Evolutionary conservation across 2,113 vertebrate genomes (phyloP), one percentile per base, ranked within the genome.

Genomic region (Catharus fuscescens): DNA sequence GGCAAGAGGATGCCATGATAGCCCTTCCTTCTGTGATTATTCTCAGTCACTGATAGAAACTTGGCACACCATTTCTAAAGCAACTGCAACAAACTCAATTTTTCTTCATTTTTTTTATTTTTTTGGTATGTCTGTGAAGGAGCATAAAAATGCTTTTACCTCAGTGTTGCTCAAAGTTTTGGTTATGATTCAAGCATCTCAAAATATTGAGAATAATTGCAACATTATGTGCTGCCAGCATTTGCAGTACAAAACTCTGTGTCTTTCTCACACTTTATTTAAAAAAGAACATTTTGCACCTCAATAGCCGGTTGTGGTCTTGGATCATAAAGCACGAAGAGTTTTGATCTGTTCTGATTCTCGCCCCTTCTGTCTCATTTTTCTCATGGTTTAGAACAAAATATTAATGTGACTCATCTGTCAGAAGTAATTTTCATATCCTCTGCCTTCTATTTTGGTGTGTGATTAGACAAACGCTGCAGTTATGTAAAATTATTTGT

Each of bases 271-370:
- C 91, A 94, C 65, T 88, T 85, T 87, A 50, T 77, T 81, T 93
- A 50, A 93, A 92, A 93, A 86, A 93, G 95, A 95, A 94, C 83
- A 94, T 96, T 97, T 96, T 97, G 92, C 95, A 97, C 94, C 95
- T 97, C 95, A 93, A n/a, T 38, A 82, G 92, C 94, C 62, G 64
- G 53, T 92, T 97, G 94, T 93, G 81, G 93, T 47, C 95, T 95
- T 95, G 90, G 86, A 96, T 91, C 83, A 66, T 36, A 72, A 86
- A 64, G 47, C 52, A 81, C 18, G 52, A 50, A 90, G 18, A 25
- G 38, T 78, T 96, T 96, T 91, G 83, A 80, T 93, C 77, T 80
- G 62, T 73, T 83, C 79, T 90, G 79, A 92, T 86, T 94, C 86
- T 71, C 93, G 73, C 61, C 73, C 65, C 44, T 90, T 84, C 56